Conservation (phyloP, 1,140 invertebrate species). For the Odontomachus brunneus region DNA sequence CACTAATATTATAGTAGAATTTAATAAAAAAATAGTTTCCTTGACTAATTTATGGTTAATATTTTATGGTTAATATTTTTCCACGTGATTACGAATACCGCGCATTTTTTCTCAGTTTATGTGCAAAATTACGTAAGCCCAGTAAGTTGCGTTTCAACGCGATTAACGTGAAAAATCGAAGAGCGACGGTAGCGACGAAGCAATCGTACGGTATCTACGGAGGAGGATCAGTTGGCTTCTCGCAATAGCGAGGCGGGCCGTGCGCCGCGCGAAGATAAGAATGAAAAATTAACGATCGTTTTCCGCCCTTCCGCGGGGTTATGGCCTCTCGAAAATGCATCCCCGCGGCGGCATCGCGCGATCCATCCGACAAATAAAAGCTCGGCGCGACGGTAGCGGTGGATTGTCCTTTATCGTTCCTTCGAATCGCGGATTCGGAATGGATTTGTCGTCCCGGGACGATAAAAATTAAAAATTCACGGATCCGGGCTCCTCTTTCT, state of each 20-base stretch:
- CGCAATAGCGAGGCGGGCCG: background rate
- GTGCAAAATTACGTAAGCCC: too few species aligned
- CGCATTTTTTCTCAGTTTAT: too few species aligned
- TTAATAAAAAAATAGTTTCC: too few species aligned
- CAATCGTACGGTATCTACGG: slow-evolving; percentile 5
- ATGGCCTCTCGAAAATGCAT: slow-evolving; percentile 53
- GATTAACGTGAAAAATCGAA: background rate
- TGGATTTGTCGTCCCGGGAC: slow-evolving; percentile 70
- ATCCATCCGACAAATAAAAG: slow-evolving; percentile 53
- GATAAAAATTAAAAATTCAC: slow-evolving; percentile 79
- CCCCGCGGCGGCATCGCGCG: slow-evolving; percentile 25
- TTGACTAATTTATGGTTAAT: too few species aligned
- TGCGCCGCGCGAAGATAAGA: slow-evolving; percentile 29
- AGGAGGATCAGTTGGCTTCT: background rate
- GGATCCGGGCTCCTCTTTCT: background rate
- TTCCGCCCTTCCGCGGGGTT: slow-evolving; percentile 30
- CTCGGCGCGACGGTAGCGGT: slow-evolving; percentile 3
- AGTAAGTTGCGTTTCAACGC: too few species aligned
- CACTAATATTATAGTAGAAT: too few species aligned
- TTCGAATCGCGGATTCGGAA: slow-evolving; percentile 66
- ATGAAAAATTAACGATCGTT: slow-evolving; percentile 62
- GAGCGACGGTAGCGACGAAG: background rate
- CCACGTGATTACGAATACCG: too few species aligned
- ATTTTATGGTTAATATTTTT: too few species aligned
- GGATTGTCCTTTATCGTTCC: slow-evolving; percentile 64